phyloP scores from a whole-genome alignment of 92 coral and sea anemone genomes.

The Palythoa caribaeorum region DNA sequence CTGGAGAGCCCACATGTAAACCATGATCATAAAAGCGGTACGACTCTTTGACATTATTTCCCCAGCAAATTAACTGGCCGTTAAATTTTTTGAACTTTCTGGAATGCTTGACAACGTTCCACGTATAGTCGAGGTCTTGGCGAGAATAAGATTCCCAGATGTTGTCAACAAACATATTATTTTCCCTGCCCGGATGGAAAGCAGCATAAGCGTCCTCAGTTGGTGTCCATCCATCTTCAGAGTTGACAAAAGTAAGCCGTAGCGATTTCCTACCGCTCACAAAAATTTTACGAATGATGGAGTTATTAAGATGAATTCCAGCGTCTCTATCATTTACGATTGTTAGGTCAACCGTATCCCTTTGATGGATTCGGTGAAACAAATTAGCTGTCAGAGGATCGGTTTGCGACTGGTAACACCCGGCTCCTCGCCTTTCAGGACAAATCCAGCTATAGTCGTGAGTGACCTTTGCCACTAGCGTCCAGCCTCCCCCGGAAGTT shows the following conservation, averaged over 20 bases:
- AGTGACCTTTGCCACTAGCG: slow-evolving; percentile 95
- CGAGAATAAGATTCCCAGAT: slow-evolving; percentile 86
- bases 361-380: slow-evolving; percentile 88
- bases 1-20: slow-evolving; percentile 96
- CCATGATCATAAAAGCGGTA: slow-evolving; percentile 97
- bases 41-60: slow-evolving; percentile 75
- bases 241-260: slow-evolving; percentile 88
- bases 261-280: slow-evolving; percentile 92
- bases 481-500: slow-evolving; percentile 98
- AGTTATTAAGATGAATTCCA: slow-evolving; percentile 91
- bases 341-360: slow-evolving; percentile 90
- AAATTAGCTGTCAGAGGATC: slow-evolving; percentile 88
- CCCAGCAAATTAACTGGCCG: slow-evolving; percentile 95
- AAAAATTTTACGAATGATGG: slow-evolving; percentile 86
- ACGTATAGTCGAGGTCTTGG: slow-evolving; percentile 88
- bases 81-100: slow-evolving; percentile 76
- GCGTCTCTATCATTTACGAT: slow-evolving; percentile 84
- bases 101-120: slow-evolving; percentile 89
- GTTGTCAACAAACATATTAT: slow-evolving; percentile 83
- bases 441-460: slow-evolving; percentile 99
- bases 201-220: slow-evolving; percentile 97
- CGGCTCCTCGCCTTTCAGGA: slow-evolving; percentile 82
- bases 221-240: slow-evolving; percentile 85
- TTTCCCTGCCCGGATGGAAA: slow-evolving; percentile 81
- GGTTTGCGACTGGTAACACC: slow-evolving; percentile 75